Base-by-base conservation (phyloP, 2,888 invertebrate species). In the Amorpha juglandis region DNA sequence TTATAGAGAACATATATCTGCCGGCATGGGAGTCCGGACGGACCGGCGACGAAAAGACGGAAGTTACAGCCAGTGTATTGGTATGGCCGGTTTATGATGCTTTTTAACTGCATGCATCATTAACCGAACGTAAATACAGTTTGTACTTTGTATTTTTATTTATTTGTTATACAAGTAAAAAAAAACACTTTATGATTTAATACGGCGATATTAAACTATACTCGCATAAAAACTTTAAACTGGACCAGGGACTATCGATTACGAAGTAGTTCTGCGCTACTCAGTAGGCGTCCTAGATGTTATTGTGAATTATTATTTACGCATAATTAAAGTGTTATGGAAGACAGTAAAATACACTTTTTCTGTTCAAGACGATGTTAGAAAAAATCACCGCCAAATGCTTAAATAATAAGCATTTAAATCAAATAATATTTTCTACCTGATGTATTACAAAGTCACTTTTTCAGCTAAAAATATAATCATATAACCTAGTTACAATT, bases 1-100 rank as follows among this genome's bases (percentile, higher is more conserved):
- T 78, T 79, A 78, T 74, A 80, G 75, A 70, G 63, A 74, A 71
- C 77, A 79, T 76, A 73, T 75, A 78, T 16, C 38, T 66, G 51
- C 19, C 35, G 50, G 63, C 51, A 50, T 21, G 63, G 38, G 7
- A 51, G 33, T n/a, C 16, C 55, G 16, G 19, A 38, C 7, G 6
- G 38, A 19, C 58, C 42, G 19, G 42, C n/a, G 19, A 11, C 58
- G 58, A 19, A 58, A 58, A 58, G 42, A 53, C 52, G 42, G 58
- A 58, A 58, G 38, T 19, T 42, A 42, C 58, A 19, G 16, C 42
- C 70, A 71, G 68, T 55, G 66, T 50, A 50, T 19, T 42, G 14
- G 38, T 58, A 42, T 38, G 27, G 27, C 27, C 27, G 27, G 27
- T 38, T 58, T 35, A 16, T 14, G 45, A 4, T 27, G 27, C 27